These are phyloP conservation scores for Lasioglossum malachurum DNA, from an alignment of 2,888 invertebrate species.

Conservation along the genomic window DNA sequence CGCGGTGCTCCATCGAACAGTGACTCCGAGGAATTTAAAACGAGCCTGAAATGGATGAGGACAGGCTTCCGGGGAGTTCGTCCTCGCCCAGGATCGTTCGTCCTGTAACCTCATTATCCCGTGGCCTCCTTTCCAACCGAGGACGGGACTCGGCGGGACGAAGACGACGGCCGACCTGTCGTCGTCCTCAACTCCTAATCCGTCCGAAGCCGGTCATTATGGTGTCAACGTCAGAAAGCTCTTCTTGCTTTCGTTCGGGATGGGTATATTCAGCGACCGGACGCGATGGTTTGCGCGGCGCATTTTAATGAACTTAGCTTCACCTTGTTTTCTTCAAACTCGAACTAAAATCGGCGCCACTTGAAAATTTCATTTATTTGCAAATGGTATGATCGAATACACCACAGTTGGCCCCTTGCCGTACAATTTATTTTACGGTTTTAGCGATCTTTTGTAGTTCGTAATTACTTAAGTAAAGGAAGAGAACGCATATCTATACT, in stretches of 20 bases:
- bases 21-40: constrained; percentile 6
- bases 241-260: not conserved
- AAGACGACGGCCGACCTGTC: not conserved
- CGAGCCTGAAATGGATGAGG: constrained; percentile 12
- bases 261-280: constrained; percentile 48
- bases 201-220: constrained; percentile 39
- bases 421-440: too few species aligned
- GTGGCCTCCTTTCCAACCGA: constrained; percentile 14
- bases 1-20: not conserved
- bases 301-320: constrained; percentile 75
- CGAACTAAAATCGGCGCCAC: too few species aligned
- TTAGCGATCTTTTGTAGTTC: too few species aligned
- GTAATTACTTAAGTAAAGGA: too few species aligned
- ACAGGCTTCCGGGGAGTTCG: not conserved
- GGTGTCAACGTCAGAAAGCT: constrained; percentile 16
- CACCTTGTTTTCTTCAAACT: constrained; percentile 59
- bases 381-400: too few species aligned
- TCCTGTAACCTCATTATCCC: constrained; percentile 39
- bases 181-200: constrained; percentile 37
- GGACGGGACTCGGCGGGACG: not conserved
- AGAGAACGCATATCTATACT: too few species aligned
- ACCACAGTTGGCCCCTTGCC: too few species aligned
- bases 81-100: not conserved
- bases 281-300: constrained; percentile 67
- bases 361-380: too few species aligned